These are phyloP conservation scores for Heterochromis multidens DNA, from an alignment of 2,113 vertebrate genomes.

Conservation along the genomic window DNA sequence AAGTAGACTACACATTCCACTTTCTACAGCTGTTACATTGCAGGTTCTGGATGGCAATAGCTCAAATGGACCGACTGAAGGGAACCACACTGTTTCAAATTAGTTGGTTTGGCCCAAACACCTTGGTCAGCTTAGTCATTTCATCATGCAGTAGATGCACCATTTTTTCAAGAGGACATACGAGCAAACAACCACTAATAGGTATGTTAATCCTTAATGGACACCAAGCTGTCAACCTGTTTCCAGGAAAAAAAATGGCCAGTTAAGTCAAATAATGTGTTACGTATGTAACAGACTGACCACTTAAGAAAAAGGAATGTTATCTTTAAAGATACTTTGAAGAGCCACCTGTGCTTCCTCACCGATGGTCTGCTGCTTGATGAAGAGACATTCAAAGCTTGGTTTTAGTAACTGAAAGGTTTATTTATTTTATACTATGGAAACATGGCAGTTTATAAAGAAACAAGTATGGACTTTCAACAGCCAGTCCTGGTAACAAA, in stretches of 20 bases:
- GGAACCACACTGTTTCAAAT: too few species aligned
- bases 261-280: background rate
- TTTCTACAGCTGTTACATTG: too few species aligned
- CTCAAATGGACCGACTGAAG: too few species aligned
- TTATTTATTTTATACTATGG: background rate
- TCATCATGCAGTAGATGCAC: background rate
- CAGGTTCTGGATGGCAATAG: too few species aligned
- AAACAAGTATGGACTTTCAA: background rate
- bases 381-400: background rate
- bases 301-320: background rate
- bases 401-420: background rate
- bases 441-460: background rate
- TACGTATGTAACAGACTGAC: background rate
- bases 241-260: background rate
- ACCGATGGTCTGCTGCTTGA: background rate
- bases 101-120: too few species aligned
- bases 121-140: too few species aligned
- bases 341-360: background rate
- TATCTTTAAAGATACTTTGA: background rate
- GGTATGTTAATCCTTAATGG: background rate
- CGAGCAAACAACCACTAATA: background rate
- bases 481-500: background rate
- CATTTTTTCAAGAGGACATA: background rate
- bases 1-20: too few species aligned
- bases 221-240: background rate